A percentile compares a stretch with the other conserved stretches of the same genome.
These are phyloP conservation scores for Drosophila albomicans DNA, from an alignment of 1,140 invertebrate species.

Conservation along the genomic window DNA sequence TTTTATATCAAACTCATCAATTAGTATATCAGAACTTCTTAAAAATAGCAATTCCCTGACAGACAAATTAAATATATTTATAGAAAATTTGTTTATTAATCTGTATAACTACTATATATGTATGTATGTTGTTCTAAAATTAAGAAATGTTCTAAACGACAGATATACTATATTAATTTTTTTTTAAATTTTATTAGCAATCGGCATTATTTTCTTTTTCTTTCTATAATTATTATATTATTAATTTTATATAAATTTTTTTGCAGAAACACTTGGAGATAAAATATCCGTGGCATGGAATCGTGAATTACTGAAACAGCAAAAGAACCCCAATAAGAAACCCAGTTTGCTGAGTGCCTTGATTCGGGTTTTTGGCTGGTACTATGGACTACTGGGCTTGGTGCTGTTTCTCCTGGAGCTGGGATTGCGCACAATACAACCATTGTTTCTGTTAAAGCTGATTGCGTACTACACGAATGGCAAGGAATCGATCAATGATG, in stretches of 20 bases:
- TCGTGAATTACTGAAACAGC: conserved; percentile 55
- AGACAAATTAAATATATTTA: too few species aligned
- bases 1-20: too few species aligned
- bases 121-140: too few species aligned
- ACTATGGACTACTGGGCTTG: conserved; percentile 68
- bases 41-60: too few species aligned
- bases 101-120: too few species aligned
- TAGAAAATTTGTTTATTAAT: too few species aligned
- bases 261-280: conserved; percentile 72
- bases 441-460: conserved; percentile 89
- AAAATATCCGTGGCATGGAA: conserved; percentile 70
- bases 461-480: conserved; percentile 88
- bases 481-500: conserved; percentile 85
- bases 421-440: conserved; percentile 87
- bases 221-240: neutral
- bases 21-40: too few species aligned
- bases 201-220: neutral
- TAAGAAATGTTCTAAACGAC: too few species aligned
- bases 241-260: conserved; percentile 37
- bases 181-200: neutral
- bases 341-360: conserved; percentile 68
- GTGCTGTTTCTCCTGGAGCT: conserved; percentile 73
- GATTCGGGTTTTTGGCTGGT: conserved; percentile 67
- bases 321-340: conserved; percentile 56
- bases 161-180: too few species aligned